Evolutionary conservation across 2,113 vertebrate species (phyloP), one percentile per base, ranked within the genome.

Genomic region (Nothobranchius furzeri): DNA sequence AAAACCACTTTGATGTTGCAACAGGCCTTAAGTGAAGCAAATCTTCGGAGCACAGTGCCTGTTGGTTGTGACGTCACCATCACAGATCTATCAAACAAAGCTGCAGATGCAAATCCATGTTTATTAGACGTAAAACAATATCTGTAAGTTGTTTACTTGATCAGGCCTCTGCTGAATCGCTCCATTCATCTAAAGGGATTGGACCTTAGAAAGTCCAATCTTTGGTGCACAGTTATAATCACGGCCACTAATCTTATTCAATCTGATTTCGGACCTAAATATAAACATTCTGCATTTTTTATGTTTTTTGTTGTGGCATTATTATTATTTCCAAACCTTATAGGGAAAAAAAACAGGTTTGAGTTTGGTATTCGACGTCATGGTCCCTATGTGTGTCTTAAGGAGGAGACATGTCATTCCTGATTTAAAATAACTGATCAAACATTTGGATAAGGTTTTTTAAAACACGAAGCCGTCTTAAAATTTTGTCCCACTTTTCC

Each of bases 401-500:
- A 6, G 4, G 50, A 43, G 36, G 45, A 49, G 35, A 71, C 56
- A 61, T 24, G 12, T 36, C 6, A 37, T 64, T 13, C 5, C 14
- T 9, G 6, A 12, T 49, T 11, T 36, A n/a, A 14, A n/a, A 48
- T 12, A 61, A n/a, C 2, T 12, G 13, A 50, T 37, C 35, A 58
- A 15, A 37, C 43, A 66, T 49, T 66, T 40, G 52, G 30, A 36
- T 40, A 60, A 66, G 43, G 50, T 50, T 73, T 42, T 66, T 46
- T 20, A 58, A 40, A 73, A 57, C 10, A 73, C 46, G 20, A 35
- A 73, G 48, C 24, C 48, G 9, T 55, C 55, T 48, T 45, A 15
- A 43, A 61, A 40, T 55, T 54, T 51, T 43, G 36, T 50, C 43
- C 37, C 36, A 61, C 35, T 46, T 61, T 56, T 20, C 9, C 55